These are phyloP conservation scores for Arge pagana DNA, from an alignment of 2,888 invertebrate species.

Conservation along the genomic window DNA sequence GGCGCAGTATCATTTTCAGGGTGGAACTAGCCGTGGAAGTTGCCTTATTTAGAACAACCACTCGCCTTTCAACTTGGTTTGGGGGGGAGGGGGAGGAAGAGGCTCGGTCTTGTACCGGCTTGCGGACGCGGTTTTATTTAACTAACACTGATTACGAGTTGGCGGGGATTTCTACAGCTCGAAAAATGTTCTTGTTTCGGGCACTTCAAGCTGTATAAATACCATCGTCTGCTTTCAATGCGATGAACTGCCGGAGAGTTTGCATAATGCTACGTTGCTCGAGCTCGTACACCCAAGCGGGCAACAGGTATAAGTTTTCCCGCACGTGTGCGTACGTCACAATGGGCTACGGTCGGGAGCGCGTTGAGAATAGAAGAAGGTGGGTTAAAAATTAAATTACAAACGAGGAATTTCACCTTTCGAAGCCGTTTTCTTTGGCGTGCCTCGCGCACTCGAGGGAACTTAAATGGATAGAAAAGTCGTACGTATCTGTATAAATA, in stretches of 20 bases:
- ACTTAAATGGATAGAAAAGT: conserved; percentile 13
- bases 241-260: background rate
- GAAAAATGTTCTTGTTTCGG: conserved; percentile 15
- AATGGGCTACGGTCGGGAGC: conserved; percentile 4
- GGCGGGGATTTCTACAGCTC: conserved; percentile 11
- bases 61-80: too few species aligned
- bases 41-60: too few species aligned
- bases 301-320: background rate
- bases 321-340: background rate
- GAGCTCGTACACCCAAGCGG: background rate
- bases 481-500: conserved; percentile 11
- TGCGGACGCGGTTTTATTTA: background rate
- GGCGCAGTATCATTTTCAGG: too few species aligned
- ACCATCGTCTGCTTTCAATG: conserved; percentile 8
- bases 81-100: too few species aligned
- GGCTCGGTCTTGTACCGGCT: too few species aligned
- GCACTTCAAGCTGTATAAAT: conserved; percentile 10
- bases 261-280: conserved; percentile 11
- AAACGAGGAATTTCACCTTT: conserved; percentile 14
- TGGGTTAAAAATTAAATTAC: conserved; percentile 14
- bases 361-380: conserved; percentile 7
- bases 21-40: too few species aligned
- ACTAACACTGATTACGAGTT: conserved; percentile 3
- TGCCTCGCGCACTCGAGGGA: conserved; percentile 4
- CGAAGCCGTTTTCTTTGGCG: background rate